Evolutionary conservation across 2,888 invertebrate species (phyloP).

Genomic region (Pollenia labialis): DNA sequence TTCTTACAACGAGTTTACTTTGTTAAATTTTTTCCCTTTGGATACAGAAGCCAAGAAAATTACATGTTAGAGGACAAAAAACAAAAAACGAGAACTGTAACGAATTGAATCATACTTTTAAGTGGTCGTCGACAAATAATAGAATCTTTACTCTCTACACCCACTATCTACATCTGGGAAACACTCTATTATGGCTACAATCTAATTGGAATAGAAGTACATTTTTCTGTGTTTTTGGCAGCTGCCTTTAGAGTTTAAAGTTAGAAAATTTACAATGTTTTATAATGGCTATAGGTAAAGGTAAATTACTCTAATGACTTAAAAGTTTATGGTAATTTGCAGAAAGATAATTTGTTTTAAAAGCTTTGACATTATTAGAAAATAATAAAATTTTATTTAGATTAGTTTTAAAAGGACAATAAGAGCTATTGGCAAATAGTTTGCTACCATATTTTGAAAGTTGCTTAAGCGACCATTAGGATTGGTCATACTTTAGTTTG

Average conservation of each 20-base stretch:
- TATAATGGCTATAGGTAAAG: slow-evolving; percentile 22
- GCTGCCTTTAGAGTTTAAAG: slow-evolving; percentile 20
- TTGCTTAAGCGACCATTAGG: no score
- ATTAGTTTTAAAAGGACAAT: slow-evolving; percentile 11
- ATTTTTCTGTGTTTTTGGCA: slow-evolving; percentile 25
- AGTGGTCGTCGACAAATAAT: slow-evolving; percentile 46
- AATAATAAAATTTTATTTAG: slow-evolving; percentile 9
- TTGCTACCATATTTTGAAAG: no score
- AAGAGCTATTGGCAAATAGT: no score
- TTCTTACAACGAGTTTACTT: slow-evolving; percentile 4
- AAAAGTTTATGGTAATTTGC: slow-evolving; percentile 27
- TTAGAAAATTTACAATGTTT: slow-evolving; percentile 4
- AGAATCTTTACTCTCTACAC: slow-evolving; percentile 43
- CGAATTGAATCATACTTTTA: slow-evolving; percentile 65
- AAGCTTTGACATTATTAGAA: slow-evolving; percentile 41
- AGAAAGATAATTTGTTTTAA: slow-evolving; percentile 30
- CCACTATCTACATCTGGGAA: slow-evolving; percentile 50
- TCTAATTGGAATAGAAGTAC: slow-evolving; percentile 27
- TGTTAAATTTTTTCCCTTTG: slow-evolving; percentile 20
- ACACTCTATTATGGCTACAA: slow-evolving; percentile 34
- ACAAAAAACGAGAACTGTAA: slow-evolving; percentile 6
- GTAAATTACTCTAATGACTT: slow-evolving; percentile 23
- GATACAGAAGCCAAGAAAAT: slow-evolving; percentile 62
- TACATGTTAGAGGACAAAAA: no score
- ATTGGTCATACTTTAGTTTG: no score